Evolutionary conservation across 1,140 invertebrate genomes (phyloP).

Genomic region (Maconellicoccus hirsutus): DNA sequence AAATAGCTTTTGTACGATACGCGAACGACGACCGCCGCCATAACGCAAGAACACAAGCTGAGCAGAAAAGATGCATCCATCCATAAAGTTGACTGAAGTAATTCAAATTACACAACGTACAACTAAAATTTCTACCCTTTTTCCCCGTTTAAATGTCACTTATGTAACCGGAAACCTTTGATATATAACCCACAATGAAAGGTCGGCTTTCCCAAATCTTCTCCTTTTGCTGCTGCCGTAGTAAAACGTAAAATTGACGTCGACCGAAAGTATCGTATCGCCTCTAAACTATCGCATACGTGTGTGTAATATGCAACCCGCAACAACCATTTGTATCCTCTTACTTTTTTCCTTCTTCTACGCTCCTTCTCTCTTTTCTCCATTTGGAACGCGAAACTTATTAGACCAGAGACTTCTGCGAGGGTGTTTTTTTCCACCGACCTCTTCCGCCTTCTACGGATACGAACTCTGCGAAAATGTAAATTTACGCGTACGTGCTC

Average conservation of each 20-base stretch:
- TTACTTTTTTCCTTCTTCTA: no score
- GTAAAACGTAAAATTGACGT: neutral
- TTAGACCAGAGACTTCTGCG: no score
- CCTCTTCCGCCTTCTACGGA: no score
- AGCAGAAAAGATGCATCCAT: neutral
- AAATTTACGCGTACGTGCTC: no score
- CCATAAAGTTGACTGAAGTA: constrained; percentile 4
- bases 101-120: neutral
- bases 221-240: neutral
- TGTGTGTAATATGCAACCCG: no score
- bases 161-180: neutral
- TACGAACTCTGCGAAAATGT: no score
- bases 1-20: no score
- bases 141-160: neutral
- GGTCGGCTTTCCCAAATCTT: neutral
- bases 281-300: neutral
- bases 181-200: neutral
- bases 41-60: neutral
- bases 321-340: no score
- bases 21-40: no score
- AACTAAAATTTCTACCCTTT: constrained; percentile 5
- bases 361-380: no score
- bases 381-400: no score
- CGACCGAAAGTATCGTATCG: constrained; percentile 2
- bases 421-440: no score